Conservation (phyloP, 2,113 vertebrate genomes). For the Microcebus ravelobensis region DNA sequence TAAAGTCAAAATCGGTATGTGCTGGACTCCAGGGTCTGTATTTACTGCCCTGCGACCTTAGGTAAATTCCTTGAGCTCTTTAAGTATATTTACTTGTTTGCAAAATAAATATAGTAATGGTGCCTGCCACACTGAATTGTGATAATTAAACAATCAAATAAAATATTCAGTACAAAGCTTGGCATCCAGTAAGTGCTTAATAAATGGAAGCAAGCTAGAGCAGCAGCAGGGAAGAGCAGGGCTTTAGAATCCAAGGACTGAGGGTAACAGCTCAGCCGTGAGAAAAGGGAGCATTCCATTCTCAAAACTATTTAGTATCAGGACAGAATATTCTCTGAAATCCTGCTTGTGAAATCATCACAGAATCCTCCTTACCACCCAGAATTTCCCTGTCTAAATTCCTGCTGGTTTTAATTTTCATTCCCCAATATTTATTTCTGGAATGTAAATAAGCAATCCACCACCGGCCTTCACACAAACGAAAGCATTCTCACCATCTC, state of each 20-base stretch:
- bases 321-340: not conserved
- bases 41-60: not conserved
- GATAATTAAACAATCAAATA: not conserved
- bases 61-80: not conserved
- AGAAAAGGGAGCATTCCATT: not conserved
- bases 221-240: not conserved
- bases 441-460: constrained; percentile 55
- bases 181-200: not conserved
- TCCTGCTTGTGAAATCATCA: not conserved
- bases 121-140: not conserved
- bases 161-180: not conserved
- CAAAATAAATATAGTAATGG: not conserved
- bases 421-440: constrained; percentile 59
- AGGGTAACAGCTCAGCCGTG: fast-evolving
- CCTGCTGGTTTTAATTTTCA: constrained; percentile 50
- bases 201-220: not conserved
- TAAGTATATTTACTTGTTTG: not conserved
- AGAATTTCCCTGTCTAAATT: not conserved
- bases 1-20: not conserved
- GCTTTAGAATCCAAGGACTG: not conserved
- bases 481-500: not conserved
- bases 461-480: not conserved
- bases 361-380: constrained; percentile 20
- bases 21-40: not conserved
- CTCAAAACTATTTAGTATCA: not conserved